Evolutionary conservation across 2,888 invertebrate species (phyloP).

Genomic region (Arrhopalites spinosus): DNA sequence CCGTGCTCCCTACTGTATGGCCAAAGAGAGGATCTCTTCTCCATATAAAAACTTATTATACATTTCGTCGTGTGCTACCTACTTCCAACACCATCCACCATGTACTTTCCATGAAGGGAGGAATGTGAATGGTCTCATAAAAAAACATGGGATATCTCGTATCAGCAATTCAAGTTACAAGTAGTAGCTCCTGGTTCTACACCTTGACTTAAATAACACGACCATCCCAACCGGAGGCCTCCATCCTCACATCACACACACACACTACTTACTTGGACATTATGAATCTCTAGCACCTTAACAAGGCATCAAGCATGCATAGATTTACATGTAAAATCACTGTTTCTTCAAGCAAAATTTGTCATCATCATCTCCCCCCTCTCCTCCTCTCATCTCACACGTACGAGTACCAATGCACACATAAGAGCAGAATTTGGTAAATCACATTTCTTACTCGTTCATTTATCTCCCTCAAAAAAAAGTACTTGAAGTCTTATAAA

Average conservation of each 20-base stretch:
- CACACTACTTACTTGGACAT: not conserved
- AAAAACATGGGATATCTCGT: conserved; percentile 3
- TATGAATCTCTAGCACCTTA: conserved; percentile 18
- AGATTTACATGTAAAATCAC: conserved; percentile 22
- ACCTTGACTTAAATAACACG: conserved; percentile 19
- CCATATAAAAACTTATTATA: no score
- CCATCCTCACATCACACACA: no score
- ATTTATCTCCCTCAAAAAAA: no score
- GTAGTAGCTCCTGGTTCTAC: conserved; percentile 32
- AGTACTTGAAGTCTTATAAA: no score
- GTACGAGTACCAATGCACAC: no score
- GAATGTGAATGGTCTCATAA: conserved; percentile 17
- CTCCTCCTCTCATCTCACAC: not conserved
- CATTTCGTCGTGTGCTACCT: no score
- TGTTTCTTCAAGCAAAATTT: not conserved
- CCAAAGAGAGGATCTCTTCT: no score
- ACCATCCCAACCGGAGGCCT: no score
- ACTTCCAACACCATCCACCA: no score
- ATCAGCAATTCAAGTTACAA: conserved; percentile 18
- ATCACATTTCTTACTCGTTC: no score
- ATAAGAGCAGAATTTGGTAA: not conserved
- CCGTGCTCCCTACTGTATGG: no score
- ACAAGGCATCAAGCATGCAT: conserved; percentile 16
- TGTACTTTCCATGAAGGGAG: no score
- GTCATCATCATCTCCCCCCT: conserved; percentile 12